Conservation (phyloP, 2,888 invertebrate species). For the Leptopilina myrica region DNA sequence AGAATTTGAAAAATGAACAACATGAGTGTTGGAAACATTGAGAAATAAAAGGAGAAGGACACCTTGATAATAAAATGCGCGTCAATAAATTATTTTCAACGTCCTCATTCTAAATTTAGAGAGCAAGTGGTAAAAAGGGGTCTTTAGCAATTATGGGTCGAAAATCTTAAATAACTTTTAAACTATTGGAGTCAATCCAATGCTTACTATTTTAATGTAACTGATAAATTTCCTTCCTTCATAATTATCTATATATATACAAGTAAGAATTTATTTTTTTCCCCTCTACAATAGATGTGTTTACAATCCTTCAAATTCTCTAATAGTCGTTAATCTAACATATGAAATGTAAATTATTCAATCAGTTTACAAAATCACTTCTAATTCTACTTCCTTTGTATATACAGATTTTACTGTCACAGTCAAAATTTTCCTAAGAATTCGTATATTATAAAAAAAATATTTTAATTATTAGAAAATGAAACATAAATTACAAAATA, state of each 20-base stretch:
- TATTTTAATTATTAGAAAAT: too few relatives aligned
- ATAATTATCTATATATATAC: neutral
- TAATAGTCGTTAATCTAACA: too few relatives aligned
- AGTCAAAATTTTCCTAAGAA: too few relatives aligned
- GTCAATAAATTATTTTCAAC: conserved; percentile 29
- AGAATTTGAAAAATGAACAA: too few relatives aligned
- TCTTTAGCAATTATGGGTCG: conserved; percentile 24
- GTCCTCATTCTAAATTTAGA: conserved; percentile 33
- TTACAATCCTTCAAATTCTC: too few relatives aligned
- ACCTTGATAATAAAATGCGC: conserved; percentile 17
- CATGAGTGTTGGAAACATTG: neutral
- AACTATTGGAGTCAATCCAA: conserved; percentile 31
- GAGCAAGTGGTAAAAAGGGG: neutral
- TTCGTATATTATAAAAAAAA: too few relatives aligned
- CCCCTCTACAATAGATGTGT: too few relatives aligned
- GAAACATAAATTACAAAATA: too few relatives aligned
- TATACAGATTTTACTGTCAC: too few relatives aligned
- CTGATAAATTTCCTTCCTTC: neutral
- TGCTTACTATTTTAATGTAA: neutral
- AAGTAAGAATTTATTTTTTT: neutral
- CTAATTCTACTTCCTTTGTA: too few relatives aligned
- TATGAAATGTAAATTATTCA: too few relatives aligned
- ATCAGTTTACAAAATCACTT: too few relatives aligned
- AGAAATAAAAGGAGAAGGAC: neutral
- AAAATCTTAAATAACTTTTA: conserved; percentile 3